Evolutionary conservation across 1,140 invertebrate species (phyloP).

Genomic region (Magallana angulata): DNA sequence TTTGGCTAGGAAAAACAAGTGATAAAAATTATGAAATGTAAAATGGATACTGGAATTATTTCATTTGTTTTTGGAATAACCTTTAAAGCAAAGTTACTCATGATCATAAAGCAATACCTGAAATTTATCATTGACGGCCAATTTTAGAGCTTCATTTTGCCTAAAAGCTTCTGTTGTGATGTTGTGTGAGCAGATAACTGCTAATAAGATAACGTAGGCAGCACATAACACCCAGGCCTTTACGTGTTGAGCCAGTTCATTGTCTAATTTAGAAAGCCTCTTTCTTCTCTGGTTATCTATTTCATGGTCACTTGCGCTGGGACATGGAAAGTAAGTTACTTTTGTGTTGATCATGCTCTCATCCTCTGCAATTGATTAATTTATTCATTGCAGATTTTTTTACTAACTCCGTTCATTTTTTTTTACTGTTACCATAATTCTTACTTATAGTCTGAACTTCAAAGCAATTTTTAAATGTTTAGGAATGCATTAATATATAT

Average conservation of each 20-base stretch:
- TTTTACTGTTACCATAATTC: background rate
- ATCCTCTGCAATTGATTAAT: background rate
- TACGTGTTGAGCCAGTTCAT: background rate
- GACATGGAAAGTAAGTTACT: slow-evolving; percentile 3
- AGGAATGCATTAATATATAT: too few species aligned
- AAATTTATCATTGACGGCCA: background rate
- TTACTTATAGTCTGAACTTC: too few species aligned
- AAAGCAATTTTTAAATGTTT: too few species aligned
- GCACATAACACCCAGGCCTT: background rate
- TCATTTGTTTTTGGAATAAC: background rate
- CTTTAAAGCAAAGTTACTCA: background rate
- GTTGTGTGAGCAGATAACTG: slow-evolving; percentile 22
- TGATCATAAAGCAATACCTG: background rate
- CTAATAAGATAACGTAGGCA: background rate
- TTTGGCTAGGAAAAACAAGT: slow-evolving; percentile 17
- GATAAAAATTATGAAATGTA: background rate
- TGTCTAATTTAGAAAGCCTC: slow-evolving; percentile 2
- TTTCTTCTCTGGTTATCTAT: background rate
- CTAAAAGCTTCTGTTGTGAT: background rate
- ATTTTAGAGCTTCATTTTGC: background rate
- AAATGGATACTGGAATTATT: background rate
- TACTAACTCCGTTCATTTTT: too few species aligned
- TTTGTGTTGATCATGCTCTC: background rate
- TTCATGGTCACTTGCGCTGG: background rate
- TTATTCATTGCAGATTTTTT: background rate